Conservation (phyloP, 1,140 invertebrate genomes). For the Ooceraea biroi region DNA sequence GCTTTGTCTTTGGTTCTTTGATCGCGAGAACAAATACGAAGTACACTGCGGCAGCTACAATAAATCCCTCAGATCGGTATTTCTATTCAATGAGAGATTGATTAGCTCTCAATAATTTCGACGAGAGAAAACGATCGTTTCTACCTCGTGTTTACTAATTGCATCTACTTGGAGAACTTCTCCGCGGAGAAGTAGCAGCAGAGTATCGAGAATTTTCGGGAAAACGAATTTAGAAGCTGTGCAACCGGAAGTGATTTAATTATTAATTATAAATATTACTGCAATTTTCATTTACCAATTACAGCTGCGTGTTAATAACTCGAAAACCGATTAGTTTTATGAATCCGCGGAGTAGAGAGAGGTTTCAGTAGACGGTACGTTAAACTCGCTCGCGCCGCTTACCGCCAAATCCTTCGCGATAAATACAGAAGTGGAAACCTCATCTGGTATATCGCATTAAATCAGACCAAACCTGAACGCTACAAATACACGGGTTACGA, state of each 20-base stretch:
- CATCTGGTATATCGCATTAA: conserved; percentile 41
- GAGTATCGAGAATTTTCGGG: not conserved
- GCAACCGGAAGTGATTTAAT: not conserved
- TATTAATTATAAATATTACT: not conserved
- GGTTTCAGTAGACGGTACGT: not conserved
- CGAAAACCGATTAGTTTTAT: not conserved
- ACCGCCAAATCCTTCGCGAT: conserved; percentile 11
- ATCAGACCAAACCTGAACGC: conserved; percentile 26
- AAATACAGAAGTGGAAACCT: conserved; percentile 16
- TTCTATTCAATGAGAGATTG: conserved; percentile 57
- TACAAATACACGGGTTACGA: conserved; percentile 8
- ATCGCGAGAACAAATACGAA: conserved; percentile 55
- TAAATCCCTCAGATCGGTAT: conserved; percentile 60
- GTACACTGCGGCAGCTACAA: conserved; percentile 60
- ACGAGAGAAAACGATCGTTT: conserved; percentile 47
- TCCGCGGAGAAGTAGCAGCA: not conserved
- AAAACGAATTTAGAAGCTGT: not conserved
- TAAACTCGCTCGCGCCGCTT: not conserved
- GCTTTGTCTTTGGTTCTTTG: conserved; percentile 70
- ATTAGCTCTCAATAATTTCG: conserved; percentile 54
- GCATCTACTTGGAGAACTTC: conserved; percentile 7
- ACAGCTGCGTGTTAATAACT: not conserved
- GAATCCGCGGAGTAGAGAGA: not conserved
- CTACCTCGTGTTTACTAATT: conserved; percentile 45
- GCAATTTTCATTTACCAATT: not conserved